Evolutionary conservation across 2,888 invertebrate species (phyloP), one percentile per base, ranked within the genome.

Genomic region (Arrhopalites spinosus): DNA sequence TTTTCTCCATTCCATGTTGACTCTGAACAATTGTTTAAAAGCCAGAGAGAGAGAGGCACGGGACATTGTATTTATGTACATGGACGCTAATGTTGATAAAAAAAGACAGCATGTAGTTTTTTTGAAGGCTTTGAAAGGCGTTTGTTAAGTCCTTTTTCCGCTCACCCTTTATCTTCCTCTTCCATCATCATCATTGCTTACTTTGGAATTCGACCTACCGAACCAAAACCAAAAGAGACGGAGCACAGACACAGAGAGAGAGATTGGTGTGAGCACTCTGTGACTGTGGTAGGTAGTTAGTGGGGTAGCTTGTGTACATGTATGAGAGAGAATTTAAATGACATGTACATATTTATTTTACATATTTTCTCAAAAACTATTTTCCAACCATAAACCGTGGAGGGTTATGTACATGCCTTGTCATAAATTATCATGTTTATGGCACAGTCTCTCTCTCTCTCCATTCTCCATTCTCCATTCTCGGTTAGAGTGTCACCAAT

Each of bases 101-200:
- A n/a, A n/a, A n/a, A n/a, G n/a, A n/a, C n/a, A n/a, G n/a, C n/a
- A n/a, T n/a, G n/a, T n/a, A n/a, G n/a, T n/a, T n/a, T n/a, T n/a
- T n/a, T 36, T 11, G 27, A 25, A 59, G 59, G 63, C n/a, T 64
- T 64, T 13, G 36, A 36, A 45, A 66, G 45, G 30, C 36, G 64
- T 64, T n/a, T n/a, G n/a, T 64, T 66, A 45, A 45, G 66, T 45
- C 43, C 66, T 17, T n/a, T 11, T 30, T 13, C 2, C 29, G 36
- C 30, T 30, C 64, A 30, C 64, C 20, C 36, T 30, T 53, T 53
- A 36, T 36, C 53, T 5, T 53, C 59, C 27, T 11, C 5, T 11
- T 25, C 25, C 27, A 59, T 59, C 66, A 66, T 66, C 45, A 66
- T 66, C 66, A 66, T 43, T 66, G 66, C 66, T 45, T 66, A 43